phyloP scores from a whole-genome alignment of 2,113 vertebrate genomes.

The Todiramphus chloris region DNA sequence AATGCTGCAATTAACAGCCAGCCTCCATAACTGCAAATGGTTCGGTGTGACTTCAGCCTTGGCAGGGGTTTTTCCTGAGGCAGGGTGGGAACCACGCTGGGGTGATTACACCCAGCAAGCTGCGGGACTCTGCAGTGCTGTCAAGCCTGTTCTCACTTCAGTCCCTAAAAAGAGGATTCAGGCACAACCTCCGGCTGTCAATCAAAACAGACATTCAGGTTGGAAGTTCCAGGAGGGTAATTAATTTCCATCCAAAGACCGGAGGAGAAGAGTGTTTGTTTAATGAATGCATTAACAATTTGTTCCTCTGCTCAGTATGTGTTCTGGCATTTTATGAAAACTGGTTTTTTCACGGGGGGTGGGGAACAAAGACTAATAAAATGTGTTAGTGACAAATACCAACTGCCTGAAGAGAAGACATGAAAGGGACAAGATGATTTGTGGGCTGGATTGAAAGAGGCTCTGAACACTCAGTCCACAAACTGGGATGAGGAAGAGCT shows the following conservation, averaged over 20 bases:
- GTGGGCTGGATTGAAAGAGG: background rate
- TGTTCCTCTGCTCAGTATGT: slow-evolving; percentile 35
- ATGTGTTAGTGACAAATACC: slow-evolving; percentile 45
- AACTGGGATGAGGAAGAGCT: background rate
- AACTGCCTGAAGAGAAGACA: background rate
- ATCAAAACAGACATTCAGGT: background rate
- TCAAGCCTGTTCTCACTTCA: background rate
- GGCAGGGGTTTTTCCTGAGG: background rate
- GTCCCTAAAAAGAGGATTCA: background rate
- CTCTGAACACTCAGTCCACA: background rate
- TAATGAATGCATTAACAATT: slow-evolving; percentile 39
- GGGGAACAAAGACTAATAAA: slow-evolving; percentile 23
- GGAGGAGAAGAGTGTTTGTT: slow-evolving; percentile 34
- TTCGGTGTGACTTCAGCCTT: background rate
- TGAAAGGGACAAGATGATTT: background rate
- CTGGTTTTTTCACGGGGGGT: background rate
- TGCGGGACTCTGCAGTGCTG: background rate
- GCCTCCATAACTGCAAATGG: background rate
- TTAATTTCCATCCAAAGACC: slow-evolving; percentile 29
- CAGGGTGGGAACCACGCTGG: background rate
- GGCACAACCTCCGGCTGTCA: background rate
- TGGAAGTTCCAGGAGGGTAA: background rate
- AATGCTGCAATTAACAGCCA: background rate
- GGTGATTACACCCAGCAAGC: background rate
- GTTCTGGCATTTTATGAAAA: slow-evolving; percentile 37